phyloP scores from a whole-genome alignment of 2,797 vertebrate genomes.

The Arctocebus calabarensis region DNA sequence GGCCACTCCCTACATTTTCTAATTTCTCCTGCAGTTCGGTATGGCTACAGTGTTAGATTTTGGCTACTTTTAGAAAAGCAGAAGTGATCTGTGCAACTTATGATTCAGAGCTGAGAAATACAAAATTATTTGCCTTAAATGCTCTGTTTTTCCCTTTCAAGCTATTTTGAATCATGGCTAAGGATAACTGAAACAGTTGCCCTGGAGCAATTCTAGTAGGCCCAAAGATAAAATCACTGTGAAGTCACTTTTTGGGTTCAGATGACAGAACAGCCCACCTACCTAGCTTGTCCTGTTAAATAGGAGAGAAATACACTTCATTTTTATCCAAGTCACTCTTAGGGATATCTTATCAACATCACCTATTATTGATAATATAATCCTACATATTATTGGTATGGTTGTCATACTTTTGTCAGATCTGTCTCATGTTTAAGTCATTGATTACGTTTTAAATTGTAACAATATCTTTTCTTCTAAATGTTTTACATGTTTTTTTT shows the following conservation, averaged over 20 bases:
- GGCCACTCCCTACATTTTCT: neutral
- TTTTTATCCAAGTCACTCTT: neutral
- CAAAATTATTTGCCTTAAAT: neutral
- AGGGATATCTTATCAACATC: neutral
- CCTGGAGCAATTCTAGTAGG: neutral
- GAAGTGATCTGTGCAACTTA: neutral
- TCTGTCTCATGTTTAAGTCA: neutral
- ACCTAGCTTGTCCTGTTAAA: neutral
- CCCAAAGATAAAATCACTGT: too few relatives aligned
- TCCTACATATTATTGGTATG: neutral
- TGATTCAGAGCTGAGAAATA: neutral
- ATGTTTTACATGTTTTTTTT: neutral
- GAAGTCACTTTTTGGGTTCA: neutral
- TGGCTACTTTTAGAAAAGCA: neutral
- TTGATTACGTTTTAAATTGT: neutral
- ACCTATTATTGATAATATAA: neutral
- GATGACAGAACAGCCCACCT: neutral
- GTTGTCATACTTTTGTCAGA: neutral
- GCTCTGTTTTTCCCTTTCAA: neutral
- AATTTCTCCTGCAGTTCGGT: neutral
- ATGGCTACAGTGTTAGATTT: neutral
- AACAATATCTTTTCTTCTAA: neutral
- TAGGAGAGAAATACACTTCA: neutral
- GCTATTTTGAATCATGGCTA: neutral
- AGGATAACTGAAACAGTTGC: neutral